These are phyloP conservation scores for Podabrus alpinus DNA, from an alignment of 2,888 invertebrate species.

Conservation along the genomic window DNA sequence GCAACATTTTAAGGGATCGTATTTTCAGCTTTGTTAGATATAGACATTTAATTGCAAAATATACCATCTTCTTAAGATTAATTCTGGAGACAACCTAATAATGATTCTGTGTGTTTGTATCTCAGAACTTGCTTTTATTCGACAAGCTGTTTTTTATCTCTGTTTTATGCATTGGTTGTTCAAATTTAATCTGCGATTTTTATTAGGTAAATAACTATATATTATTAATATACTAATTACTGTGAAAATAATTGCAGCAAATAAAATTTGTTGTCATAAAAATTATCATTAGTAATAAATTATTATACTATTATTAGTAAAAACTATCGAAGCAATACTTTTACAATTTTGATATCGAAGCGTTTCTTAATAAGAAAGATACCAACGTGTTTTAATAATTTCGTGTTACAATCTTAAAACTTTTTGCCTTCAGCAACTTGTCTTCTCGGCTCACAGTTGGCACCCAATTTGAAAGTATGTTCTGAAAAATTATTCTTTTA, in stretches of 20 bases:
- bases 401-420: constrained; percentile 27
- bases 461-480: constrained; percentile 31
- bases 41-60: not conserved
- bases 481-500: constrained; percentile 31
- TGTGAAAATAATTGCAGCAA: too few relatives aligned
- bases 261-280: too few relatives aligned
- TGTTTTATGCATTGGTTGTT: not conserved
- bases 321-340: not conserved
- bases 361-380: not conserved
- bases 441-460: constrained; percentile 29
- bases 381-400: constrained; percentile 21
- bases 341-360: not conserved
- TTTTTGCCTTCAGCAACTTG: constrained; percentile 27
- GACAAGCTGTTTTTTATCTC: not conserved
- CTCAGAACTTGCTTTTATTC: not conserved
- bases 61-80: not conserved
- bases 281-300: too few relatives aligned
- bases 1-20: not conserved
- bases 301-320: not conserved
- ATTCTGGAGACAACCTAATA: not conserved
- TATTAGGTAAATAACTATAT: too few relatives aligned
- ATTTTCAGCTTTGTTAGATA: not conserved
- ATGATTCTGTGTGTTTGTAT: not conserved
- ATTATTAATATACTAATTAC: too few relatives aligned
- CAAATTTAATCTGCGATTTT: not conserved